Evolutionary conservation across 2,113 vertebrate species (phyloP).

Genomic region (Atrichornis clamosus): DNA sequence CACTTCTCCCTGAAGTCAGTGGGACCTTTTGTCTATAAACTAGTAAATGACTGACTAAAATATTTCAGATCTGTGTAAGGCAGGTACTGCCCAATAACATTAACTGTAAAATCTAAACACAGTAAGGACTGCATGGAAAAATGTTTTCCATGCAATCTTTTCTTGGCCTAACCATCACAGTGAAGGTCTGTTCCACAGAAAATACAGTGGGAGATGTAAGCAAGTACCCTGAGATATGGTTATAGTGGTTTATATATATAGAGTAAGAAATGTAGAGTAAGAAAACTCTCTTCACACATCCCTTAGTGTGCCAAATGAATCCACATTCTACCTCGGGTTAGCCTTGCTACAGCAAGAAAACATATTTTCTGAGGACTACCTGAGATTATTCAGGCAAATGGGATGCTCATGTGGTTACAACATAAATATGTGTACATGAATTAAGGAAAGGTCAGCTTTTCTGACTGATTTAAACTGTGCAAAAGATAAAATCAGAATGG

Average conservation of each 20-base stretch:
- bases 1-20: background rate
- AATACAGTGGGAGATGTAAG: background rate
- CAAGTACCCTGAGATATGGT: background rate
- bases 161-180: background rate
- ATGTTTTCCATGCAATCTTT: background rate
- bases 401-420: background rate
- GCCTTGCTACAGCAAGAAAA: background rate
- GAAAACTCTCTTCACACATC: background rate
- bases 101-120: background rate
- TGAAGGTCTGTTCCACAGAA: background rate
- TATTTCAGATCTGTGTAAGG: background rate
- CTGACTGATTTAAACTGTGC: background rate
- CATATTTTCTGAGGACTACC: background rate
- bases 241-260: background rate
- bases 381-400: background rate
- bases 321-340: background rate
- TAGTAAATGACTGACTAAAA: background rate
- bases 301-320: background rate
- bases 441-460: background rate
- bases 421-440: background rate
- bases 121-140: background rate
- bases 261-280: too few species aligned
- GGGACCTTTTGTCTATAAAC: background rate
- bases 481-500: background rate
- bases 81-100: background rate